A percentile compares a stretch with the other conserved stretches of the same genome.
Evolutionary conservation across 2,797 vertebrate genomes (phyloP).

Genomic region (Rhinichthys osculus): DNA sequence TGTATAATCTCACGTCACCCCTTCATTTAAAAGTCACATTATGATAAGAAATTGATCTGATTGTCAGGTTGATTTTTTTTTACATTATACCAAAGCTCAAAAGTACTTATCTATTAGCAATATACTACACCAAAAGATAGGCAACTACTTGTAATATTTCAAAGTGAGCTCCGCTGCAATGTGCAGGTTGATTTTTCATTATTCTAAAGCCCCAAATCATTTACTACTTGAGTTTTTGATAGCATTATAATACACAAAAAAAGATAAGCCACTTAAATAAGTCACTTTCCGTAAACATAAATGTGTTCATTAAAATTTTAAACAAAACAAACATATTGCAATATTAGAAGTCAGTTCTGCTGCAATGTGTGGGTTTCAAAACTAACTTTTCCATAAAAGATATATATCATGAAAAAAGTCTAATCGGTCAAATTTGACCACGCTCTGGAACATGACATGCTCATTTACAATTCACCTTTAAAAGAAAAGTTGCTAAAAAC

Average conservation of each 20-base stretch:
- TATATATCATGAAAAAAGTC: background rate
- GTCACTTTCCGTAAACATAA: background rate
- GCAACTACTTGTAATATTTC: background rate
- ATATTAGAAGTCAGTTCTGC: background rate
- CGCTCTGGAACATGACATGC: slow-evolving; percentile 22
- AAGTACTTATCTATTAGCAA: background rate
- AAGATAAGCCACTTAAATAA: background rate
- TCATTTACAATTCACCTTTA: background rate
- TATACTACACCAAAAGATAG: background rate
- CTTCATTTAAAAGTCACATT: background rate
- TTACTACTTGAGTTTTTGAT: background rate
- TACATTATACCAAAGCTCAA: background rate
- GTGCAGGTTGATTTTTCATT: background rate
- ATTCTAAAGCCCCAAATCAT: background rate
- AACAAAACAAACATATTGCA: background rate
- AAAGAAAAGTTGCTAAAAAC: slow-evolving; percentile 4
- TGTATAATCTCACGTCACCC: background rate
- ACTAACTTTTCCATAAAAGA: background rate
- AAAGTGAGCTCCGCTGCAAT: background rate
- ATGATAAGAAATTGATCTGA: background rate
- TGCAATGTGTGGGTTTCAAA: background rate
- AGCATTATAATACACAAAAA: background rate
- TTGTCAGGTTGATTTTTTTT: background rate
- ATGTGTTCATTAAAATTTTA: background rate
- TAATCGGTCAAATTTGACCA: background rate